These are phyloP conservation scores for Herminia tarsipennalis DNA, from an alignment of 2,888 invertebrate genomes.

Conservation along the genomic window DNA sequence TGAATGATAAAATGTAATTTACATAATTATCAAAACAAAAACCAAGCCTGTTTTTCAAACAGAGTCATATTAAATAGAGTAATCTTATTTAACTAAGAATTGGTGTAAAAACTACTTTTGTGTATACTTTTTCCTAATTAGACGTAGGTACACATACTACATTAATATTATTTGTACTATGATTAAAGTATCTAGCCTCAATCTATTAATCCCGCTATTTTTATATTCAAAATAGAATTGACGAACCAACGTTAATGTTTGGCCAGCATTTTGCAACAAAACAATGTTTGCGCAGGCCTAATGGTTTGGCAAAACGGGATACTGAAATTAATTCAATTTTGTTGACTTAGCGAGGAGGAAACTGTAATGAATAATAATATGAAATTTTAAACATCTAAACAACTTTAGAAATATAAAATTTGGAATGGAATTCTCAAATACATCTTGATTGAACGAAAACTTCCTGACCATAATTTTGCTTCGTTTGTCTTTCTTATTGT, in stretches of 20 bases:
- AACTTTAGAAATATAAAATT: constrained; percentile 31
- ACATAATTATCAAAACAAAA: no score
- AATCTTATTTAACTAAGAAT: no score
- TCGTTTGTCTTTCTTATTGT: constrained; percentile 25
- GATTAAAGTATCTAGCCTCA: no score
- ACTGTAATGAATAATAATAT: constrained; percentile 24
- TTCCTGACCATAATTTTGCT: constrained; percentile 28
- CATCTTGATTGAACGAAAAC: constrained; percentile 29
- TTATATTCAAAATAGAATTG: constrained; percentile 23
- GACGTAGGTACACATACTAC: no score
- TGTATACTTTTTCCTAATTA: no score
- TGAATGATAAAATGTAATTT: no score
- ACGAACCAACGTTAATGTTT: constrained; percentile 23
- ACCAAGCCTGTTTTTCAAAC: no score
- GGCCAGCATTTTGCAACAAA: constrained; percentile 11
- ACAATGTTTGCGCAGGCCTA: constrained; percentile 19
- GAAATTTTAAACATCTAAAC: constrained; percentile 17
- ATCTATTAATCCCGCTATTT: no score
- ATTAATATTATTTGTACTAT: no score
- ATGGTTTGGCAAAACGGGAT: constrained; percentile 13
- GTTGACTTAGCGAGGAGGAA: constrained; percentile 17
- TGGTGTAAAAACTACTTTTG: no score
- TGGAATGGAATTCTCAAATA: constrained; percentile 23
- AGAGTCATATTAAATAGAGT: no score
- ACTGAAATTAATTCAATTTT: constrained; percentile 26